A percentile compares a stretch with the other conserved stretches of the same genome.
These are phyloP conservation scores for Ectropis grisescens DNA, from an alignment of 1,140 invertebrate species.

Conservation along the genomic window DNA sequence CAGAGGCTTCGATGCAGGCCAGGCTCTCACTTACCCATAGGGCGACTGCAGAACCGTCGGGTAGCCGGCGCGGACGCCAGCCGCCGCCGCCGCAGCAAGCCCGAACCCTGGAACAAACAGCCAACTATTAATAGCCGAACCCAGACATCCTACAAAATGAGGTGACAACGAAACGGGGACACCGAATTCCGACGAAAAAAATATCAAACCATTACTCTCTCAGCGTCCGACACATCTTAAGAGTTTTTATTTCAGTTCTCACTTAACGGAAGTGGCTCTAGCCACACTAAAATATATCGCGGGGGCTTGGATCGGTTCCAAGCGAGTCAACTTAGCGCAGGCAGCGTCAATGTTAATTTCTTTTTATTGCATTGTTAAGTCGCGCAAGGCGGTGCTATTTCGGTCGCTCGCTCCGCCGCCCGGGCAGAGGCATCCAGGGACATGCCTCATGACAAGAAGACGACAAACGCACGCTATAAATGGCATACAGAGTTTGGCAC, in stretches of 20 bases:
- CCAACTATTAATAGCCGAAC: constrained; percentile 15
- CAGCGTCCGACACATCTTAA: constrained; percentile 31
- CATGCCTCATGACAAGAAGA: constrained; percentile 53
- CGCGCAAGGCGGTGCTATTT: constrained; percentile 58
- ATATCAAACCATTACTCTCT: constrained; percentile 23
- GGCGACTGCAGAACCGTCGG: constrained; percentile 78
- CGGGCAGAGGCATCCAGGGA: constrained; percentile 51
- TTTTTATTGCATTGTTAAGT: constrained; percentile 70
- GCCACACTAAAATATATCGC: constrained; percentile 55
- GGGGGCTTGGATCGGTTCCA: constrained; percentile 58
- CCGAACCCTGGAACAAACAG: constrained; percentile 54
- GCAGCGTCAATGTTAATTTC: constrained; percentile 63
- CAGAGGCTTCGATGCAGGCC: constrained; percentile 15
- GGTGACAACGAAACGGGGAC: constrained; percentile 19
- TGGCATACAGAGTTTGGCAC: constrained; percentile 43
- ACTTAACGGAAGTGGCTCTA: constrained; percentile 59
- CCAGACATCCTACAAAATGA: constrained; percentile 9
- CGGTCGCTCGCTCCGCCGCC: constrained; percentile 51
- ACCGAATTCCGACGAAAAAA: constrained; percentile 27
- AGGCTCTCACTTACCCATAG: constrained; percentile 77
- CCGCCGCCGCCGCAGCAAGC: constrained; percentile 53
- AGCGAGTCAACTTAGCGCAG: constrained; percentile 64
- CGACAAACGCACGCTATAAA: constrained; percentile 57
- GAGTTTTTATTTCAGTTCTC: constrained; percentile 42
- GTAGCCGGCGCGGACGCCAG: constrained; percentile 77